phyloP scores from a whole-genome alignment of 2,113 vertebrate genomes.

The Microtus pennsylvanicus region DNA sequence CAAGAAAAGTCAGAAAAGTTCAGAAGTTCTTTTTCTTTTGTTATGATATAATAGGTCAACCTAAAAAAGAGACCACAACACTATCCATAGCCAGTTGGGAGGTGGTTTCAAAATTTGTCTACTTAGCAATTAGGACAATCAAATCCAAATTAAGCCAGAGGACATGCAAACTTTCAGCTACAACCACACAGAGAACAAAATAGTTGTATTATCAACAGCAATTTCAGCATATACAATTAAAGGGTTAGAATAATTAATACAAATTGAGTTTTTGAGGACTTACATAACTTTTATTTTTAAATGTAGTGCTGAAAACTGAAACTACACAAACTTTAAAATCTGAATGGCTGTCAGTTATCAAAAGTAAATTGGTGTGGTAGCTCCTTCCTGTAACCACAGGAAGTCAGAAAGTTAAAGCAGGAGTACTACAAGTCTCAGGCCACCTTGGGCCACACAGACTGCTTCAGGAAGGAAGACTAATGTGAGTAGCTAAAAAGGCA shows the following conservation, averaged over 20 bases:
- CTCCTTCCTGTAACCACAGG: neutral
- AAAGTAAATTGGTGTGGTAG: neutral
- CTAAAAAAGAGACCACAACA: neutral
- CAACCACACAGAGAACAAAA: conserved; percentile 48
- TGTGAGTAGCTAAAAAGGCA: conserved; percentile 72
- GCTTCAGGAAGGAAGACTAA: conserved; percentile 60
- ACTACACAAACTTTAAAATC: neutral
- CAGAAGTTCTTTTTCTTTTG: conserved; percentile 35
- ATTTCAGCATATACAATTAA: conserved; percentile 36
- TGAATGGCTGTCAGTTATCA: neutral
- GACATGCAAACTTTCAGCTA: neutral
- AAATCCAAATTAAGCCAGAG: conserved; percentile 33
- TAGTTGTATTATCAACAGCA: conserved; percentile 26
- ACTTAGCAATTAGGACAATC: conserved; percentile 53
- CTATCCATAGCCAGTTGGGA: conserved; percentile 38
- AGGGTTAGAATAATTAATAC: conserved; percentile 37
- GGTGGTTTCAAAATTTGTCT: conserved; percentile 51
- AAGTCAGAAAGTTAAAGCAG: neutral
- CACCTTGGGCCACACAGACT: too few relatives aligned
- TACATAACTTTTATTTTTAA: neutral
- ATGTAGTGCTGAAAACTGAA: neutral
- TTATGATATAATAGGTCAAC: neutral
- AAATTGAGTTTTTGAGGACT: neutral
- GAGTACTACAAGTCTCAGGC: neutral
- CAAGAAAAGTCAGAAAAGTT: conserved; percentile 6